Conservation (phyloP, 2,113 vertebrate genomes). For the Chamaetylas fuelleborni region DNA sequence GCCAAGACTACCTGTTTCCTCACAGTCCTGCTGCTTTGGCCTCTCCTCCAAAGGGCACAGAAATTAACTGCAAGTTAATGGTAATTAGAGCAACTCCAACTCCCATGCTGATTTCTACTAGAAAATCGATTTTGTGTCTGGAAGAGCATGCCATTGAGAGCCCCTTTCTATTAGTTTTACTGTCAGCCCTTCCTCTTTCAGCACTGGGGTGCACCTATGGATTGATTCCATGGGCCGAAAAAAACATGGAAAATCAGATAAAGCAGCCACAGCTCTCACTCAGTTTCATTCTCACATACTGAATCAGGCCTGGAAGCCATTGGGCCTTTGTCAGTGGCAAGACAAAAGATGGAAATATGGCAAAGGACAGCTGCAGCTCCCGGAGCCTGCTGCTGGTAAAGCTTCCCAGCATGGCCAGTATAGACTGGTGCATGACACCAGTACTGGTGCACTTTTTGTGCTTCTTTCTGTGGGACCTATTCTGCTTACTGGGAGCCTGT, state of each 20-base stretch:
- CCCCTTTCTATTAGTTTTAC: neutral
- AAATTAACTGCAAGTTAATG: constrained; percentile 42
- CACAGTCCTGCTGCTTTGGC: neutral
- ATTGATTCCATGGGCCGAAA: neutral
- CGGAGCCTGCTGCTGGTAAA: neutral
- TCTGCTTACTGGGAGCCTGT: neutral
- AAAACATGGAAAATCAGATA: neutral
- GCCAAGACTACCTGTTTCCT: neutral
- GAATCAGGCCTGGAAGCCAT: neutral
- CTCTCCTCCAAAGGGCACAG: neutral
- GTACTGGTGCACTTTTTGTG: neutral
- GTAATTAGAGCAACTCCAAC: constrained; percentile 4
- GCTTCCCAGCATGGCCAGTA: neutral
- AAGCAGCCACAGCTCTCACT: neutral
- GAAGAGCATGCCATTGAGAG: neutral
- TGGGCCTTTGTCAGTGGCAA: neutral
- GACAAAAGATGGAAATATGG: neutral
- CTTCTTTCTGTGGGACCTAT: neutral
- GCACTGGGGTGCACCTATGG: neutral
- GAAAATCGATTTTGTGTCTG: constrained; percentile 12
- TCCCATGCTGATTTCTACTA: constrained; percentile 2
- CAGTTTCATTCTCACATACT: neutral
- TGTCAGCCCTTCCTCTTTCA: neutral
- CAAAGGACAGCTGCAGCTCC: neutral
- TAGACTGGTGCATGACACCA: neutral